Evolutionary conservation across 2,113 vertebrate species (phyloP).

Genomic region (Ictalurus punctatus): DNA sequence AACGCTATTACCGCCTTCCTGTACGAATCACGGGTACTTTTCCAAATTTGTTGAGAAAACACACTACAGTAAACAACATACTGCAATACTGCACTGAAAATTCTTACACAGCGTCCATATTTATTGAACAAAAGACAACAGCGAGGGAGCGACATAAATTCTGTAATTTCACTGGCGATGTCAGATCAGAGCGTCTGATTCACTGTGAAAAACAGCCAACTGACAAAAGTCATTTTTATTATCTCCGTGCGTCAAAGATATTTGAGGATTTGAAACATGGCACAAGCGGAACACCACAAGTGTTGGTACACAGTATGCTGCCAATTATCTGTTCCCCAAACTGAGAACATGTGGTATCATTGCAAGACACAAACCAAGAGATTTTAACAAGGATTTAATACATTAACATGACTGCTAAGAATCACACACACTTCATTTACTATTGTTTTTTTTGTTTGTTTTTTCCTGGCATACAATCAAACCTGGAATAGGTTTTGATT

Average conservation of each 20-base stretch:
- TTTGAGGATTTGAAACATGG: conserved; percentile 56
- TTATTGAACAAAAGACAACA: neutral
- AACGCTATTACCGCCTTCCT: neutral
- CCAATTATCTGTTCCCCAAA: conserved; percentile 59
- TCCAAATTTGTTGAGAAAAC: neutral
- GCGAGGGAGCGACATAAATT: conserved; percentile 7
- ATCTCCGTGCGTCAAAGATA: conserved; percentile 51
- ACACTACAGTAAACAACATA: neutral
- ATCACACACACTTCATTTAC: conserved; percentile 31
- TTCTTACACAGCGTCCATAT: neutral
- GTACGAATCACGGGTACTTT: neutral
- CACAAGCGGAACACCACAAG: conserved; percentile 55
- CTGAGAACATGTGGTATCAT: conserved; percentile 58
- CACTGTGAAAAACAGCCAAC: conserved; percentile 33
- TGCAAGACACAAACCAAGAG: conserved; percentile 50
- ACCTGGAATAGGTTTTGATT: neutral
- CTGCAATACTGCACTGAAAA: neutral
- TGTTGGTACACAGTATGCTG: conserved; percentile 59
- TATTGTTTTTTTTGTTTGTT: conserved; percentile 1
- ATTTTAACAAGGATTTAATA: conserved; percentile 49
- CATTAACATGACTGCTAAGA: conserved; percentile 37
- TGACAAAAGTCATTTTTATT: conserved; percentile 46
- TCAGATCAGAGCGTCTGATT: conserved; percentile 14
- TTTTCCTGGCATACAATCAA: conserved; percentile 18
- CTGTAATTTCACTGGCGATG: conserved; percentile 13